Evolutionary conservation across 2,113 vertebrate species (phyloP).

Genomic region (Scytalopus superciliaris): DNA sequence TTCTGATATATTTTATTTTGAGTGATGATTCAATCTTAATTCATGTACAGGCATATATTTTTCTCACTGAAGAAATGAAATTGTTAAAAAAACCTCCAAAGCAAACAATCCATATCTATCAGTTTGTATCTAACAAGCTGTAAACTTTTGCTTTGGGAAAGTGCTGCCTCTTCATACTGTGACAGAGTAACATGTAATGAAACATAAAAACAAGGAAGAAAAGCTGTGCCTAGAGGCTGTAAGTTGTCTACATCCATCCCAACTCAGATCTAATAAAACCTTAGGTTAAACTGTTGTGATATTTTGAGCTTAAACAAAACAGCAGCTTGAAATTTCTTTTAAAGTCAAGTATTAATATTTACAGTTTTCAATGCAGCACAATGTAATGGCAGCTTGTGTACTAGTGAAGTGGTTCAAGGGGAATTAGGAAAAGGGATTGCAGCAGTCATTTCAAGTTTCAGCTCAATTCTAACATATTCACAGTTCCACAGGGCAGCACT

Average conservation of each 20-base stretch:
- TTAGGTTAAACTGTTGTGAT: background rate
- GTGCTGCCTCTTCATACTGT: background rate
- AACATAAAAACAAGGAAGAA: background rate
- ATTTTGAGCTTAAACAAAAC: background rate
- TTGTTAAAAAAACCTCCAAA: background rate
- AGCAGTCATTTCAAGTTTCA: background rate
- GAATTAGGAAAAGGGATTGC: background rate
- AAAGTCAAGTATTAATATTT: background rate
- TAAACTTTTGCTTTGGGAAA: background rate
- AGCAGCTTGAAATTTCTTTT: background rate
- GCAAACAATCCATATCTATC: background rate
- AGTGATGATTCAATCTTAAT: slow-evolving; percentile 3
- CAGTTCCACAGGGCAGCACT: background rate
- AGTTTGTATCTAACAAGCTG: background rate
- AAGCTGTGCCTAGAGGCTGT: background rate
- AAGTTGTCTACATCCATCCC: background rate
- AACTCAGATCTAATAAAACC: background rate
- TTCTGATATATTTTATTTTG: background rate
- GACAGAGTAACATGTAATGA: background rate
- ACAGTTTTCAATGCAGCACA: background rate
- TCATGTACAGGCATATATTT: background rate
- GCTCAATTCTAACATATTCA: background rate
- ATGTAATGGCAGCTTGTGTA: background rate
- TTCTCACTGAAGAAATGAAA: background rate
- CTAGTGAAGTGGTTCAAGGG: background rate